Percentiles rank a stretch among this genome's conserved stretches.
Evolutionary conservation across 2,797 vertebrate species (phyloP).

Genomic region (Benthosema pterotum): DNA sequence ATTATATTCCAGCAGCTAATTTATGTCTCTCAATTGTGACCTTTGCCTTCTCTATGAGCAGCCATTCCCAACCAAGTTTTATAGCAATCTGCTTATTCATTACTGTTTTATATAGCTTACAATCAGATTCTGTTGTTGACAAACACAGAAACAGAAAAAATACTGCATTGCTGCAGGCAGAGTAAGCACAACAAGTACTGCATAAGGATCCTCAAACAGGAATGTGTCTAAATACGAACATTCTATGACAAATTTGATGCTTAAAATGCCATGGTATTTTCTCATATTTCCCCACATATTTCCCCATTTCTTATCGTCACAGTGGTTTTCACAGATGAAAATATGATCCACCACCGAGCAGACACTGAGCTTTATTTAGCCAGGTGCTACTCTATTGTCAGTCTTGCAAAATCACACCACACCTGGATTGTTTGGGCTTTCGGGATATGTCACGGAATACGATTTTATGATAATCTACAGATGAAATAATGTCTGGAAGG

Average conservation of each 20-base stretch:
- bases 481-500: slow-evolving; percentile 12
- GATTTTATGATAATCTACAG: slow-evolving; percentile 9
- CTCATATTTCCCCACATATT: slow-evolving; percentile 12
- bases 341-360: slow-evolving; percentile 5
- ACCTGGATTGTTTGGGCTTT: slow-evolving; percentile 19
- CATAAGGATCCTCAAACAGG: too few species aligned
- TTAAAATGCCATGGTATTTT: background rate
- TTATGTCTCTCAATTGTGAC: too few species aligned
- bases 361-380: background rate
- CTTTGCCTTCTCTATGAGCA: too few species aligned
- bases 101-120: too few species aligned
- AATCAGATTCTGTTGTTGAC: too few species aligned
- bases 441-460: slow-evolving; percentile 1
- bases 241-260: background rate
- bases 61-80: too few species aligned
- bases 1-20: too few species aligned
- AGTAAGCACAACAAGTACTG: too few species aligned
- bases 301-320: slow-evolving; percentile 13
- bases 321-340: slow-evolving; percentile 5
- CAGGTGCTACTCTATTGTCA: slow-evolving; percentile 17
- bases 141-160: too few species aligned
- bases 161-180: too few species aligned
- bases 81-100: too few species aligned
- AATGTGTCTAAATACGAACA: too few species aligned
- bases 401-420: slow-evolving; percentile 5